phyloP scores from a whole-genome alignment of 2,797 vertebrate species.

The Diglossa cyanea region DNA sequence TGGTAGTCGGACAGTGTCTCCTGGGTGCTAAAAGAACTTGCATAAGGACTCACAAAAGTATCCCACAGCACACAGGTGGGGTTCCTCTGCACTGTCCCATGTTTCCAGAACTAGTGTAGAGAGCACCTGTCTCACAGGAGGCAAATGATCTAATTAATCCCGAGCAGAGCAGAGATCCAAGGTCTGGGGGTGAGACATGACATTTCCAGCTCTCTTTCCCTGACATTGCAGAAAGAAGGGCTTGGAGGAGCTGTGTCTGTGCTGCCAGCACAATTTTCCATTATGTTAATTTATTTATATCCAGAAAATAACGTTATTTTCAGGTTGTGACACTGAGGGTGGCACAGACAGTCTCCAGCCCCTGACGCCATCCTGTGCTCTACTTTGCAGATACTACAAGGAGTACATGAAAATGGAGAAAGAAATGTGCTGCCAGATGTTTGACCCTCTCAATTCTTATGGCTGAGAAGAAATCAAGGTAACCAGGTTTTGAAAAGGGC shows the following conservation, averaged over 20 bases:
- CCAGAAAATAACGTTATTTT: not conserved
- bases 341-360: not conserved
- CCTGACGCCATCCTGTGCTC: not conserved
- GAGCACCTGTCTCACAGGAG: not conserved
- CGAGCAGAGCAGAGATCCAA: not conserved
- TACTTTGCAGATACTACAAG: conserved; percentile 63
- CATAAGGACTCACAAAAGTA: not conserved
- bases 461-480: conserved; percentile 58
- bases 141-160: not conserved
- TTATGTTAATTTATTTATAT: not conserved
- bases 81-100: not conserved
- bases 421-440: conserved; percentile 77
- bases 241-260: not conserved
- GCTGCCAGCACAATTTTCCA: not conserved
- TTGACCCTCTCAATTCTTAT: not conserved
- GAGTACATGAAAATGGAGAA: conserved; percentile 66
- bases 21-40: not conserved
- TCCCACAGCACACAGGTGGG: not conserved
- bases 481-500: not conserved
- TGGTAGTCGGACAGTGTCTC: fast-evolving
- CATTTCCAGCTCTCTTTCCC: not conserved
- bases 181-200: not conserved
- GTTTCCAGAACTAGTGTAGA: not conserved
- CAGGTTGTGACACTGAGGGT: not conserved
- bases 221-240: not conserved